Percentiles rank a stretch among this genome's conserved stretches.
Conservation (phyloP, 2,888 invertebrate genomes). For the Stratiomys singularior region DNA sequence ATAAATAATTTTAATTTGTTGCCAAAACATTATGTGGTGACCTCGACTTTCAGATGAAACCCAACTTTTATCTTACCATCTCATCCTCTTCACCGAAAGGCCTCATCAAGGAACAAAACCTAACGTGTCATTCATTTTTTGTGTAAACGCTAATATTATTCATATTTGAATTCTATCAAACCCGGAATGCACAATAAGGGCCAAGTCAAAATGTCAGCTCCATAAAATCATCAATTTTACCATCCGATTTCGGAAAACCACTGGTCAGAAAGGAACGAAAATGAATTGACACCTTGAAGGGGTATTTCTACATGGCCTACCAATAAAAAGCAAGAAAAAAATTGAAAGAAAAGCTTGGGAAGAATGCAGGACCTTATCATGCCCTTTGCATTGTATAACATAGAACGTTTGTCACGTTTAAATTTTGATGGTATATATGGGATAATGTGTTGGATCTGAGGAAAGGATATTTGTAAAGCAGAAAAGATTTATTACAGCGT, state of each 20-base stretch:
- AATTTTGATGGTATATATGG: too few species aligned
- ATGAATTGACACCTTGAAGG: conserved; percentile 29
- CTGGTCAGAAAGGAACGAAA: background rate
- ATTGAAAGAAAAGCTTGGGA: too few species aligned
- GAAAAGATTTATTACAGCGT: background rate
- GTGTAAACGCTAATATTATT: conserved; percentile 26
- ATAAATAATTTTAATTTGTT: conserved; percentile 5
- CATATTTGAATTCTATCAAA: conserved; percentile 30
- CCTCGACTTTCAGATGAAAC: conserved; percentile 1
- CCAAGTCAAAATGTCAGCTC: conserved; percentile 9
- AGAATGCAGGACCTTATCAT: too few species aligned
- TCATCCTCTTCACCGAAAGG: background rate
- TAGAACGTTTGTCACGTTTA: too few species aligned
- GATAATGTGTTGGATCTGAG: too few species aligned
- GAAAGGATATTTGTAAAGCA: background rate
- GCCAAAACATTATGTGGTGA: conserved; percentile 26
- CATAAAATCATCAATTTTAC: background rate
- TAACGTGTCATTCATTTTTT: conserved; percentile 10
- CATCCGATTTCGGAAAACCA: background rate
- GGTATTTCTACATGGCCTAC: background rate
- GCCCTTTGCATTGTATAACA: too few species aligned
- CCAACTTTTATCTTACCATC: background rate
- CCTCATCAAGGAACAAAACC: background rate
- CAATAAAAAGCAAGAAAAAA: too few species aligned
- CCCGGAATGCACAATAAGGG: conserved; percentile 28